Base-by-base conservation (phyloP, 2,797 vertebrate species). In the Cyclopterus lumpus region DNA sequence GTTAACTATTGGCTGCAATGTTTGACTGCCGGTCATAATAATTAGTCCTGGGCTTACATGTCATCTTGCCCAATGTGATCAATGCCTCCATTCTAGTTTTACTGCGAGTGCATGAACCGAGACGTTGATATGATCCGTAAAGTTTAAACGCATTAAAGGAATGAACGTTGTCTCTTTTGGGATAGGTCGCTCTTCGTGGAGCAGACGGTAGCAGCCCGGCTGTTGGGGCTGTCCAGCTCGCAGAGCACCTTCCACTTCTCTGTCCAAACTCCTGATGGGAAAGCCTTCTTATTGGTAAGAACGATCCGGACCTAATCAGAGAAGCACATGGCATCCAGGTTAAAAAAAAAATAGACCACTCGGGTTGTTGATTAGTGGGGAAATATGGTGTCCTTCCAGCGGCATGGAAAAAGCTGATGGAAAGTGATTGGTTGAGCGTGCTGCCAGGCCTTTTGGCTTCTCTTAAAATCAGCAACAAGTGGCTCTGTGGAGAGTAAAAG, bases 241-340 rank as follows among this genome's bases (percentile, higher is more conserved):
- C 94, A 96, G 91, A 97, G 96, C 84, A 96, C 94, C 1, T 99
- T 97, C 90, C 96, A 96, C 86, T 98, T 97, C 89, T 93, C 89
- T 8, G 59, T 99, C 88, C 96, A 97, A 92, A 96, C 92, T 15
- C 95, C 96, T n/a, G 91, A 96, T 70, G 95, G 93, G 77, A 97
- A 95, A 89, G 79, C 88, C 9, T 96, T 95, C 66, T 79, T 98
- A 86, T 85, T 99, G 96, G 97, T 99, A 93, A 95, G 95, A 68
- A 36, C 55, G n/a, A 66, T 15, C 20, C 3, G 2, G 38, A n/a
- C 42, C 6, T 54, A 80, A 79, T 79, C 73, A 74, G 55, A 68
- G 7, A 61, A 75, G 60, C n/a, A 11, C 28, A 22, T 28, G 6
- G 36, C 1, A 9, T 46, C n/a, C 20, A 9, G 11, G 36, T 77